phyloP scores from a whole-genome alignment of 2,113 vertebrate genomes.

The Neomonachus schauinslandi region DNA sequence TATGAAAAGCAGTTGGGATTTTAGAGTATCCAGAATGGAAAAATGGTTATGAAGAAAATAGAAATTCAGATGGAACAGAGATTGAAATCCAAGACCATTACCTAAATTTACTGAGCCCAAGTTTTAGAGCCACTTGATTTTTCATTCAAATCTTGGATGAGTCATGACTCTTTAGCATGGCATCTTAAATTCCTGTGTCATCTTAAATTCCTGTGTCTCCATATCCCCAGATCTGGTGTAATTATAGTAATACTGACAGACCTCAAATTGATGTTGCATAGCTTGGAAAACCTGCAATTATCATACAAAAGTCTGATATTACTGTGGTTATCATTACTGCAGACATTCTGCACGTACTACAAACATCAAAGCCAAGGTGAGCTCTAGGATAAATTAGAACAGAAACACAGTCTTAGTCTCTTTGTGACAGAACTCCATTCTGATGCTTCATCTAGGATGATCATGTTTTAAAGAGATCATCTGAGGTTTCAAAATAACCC shows the following conservation, averaged over 20 bases:
- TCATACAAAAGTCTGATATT: neutral
- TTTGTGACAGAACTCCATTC: neutral
- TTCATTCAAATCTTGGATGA: conserved; percentile 45
- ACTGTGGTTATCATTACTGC: conserved; percentile 22
- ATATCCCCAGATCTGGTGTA: conserved; percentile 54
- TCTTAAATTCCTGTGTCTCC: conserved; percentile 23
- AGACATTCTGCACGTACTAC: conserved; percentile 21
- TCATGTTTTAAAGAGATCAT: neutral
- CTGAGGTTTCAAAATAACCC: neutral
- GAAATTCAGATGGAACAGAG: neutral
- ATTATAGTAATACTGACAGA: conserved; percentile 62
- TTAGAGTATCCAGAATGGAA: neutral
- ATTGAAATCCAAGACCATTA: neutral
- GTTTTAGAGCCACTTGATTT: neutral
- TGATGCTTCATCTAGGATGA: neutral
- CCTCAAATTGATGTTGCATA: conserved; percentile 51
- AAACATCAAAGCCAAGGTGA: conserved; percentile 57
- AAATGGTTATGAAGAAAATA: neutral
- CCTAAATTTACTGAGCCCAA: neutral
- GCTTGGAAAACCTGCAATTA: conserved; percentile 66
- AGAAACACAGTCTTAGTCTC: conserved; percentile 1
- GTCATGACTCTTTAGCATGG: neutral
- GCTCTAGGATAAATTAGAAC: neutral
- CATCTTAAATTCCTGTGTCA: neutral
- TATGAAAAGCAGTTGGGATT: neutral